Conservation (phyloP, 2,113 vertebrate species). For the Alces alces region DNA sequence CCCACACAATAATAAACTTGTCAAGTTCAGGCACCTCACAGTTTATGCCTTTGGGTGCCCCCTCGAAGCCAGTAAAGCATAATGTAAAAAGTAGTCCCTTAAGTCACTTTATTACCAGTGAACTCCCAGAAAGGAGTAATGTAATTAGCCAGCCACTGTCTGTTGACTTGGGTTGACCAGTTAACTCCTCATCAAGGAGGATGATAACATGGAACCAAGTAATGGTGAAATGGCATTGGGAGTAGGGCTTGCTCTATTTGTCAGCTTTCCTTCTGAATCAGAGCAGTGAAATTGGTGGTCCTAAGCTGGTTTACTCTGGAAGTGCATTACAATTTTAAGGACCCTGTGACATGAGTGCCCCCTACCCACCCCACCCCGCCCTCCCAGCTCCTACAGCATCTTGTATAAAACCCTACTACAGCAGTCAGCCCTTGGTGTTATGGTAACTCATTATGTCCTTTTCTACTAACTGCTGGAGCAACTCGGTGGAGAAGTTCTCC, state of each 20-base stretch:
- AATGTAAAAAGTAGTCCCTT: background rate
- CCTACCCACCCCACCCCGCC: background rate
- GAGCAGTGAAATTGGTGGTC: background rate
- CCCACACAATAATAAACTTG: background rate
- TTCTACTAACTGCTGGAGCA: background rate
- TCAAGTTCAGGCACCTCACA: background rate
- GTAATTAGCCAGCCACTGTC: background rate
- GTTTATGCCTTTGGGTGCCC: background rate
- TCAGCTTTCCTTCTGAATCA: background rate
- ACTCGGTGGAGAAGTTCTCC: background rate
- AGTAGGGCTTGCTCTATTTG: background rate
- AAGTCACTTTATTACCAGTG: background rate
- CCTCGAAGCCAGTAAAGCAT: background rate
- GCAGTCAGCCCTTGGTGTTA: fast-evolving
- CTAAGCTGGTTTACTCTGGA: background rate
- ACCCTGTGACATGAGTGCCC: background rate
- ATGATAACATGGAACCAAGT: background rate
- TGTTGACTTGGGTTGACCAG: background rate
- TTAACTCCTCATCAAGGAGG: background rate
- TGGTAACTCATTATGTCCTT: background rate
- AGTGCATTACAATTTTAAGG: background rate
- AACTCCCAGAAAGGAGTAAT: background rate
- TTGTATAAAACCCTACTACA: background rate
- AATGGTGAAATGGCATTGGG: background rate
- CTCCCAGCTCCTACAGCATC: background rate